Evolutionary conservation across 1,140 invertebrate species (phyloP), one percentile per base, ranked within the genome.

Genomic region (Bombus affinis): DNA sequence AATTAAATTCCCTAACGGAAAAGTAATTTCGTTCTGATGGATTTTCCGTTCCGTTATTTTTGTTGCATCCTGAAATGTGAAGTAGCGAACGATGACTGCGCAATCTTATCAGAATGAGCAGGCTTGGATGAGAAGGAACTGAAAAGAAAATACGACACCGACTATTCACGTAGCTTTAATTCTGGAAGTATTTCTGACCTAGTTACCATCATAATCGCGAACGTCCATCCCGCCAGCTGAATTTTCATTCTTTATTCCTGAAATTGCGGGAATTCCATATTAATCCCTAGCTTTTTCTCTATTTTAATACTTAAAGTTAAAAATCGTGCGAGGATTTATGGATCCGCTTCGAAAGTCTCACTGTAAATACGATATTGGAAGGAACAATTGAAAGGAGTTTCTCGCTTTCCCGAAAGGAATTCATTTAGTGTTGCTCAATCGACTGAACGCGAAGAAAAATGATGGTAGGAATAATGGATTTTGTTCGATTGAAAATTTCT

Each of bases 51-150:
- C 59, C 75, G 37, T 84, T 78, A 70, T 59, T 84, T 84, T 79
- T 71, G 74, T 35, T 76, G 62, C 10, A 53, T 53, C 80, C n/a
- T 12, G 70, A 77, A 83, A 83, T 35, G 73, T 44, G 62, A 77
- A 83, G 59, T 42, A 42, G 62, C 35, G 28, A 71, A 59, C 82
- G 75, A 84, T 84, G 82, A 84, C 75, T 84, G 82, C 28, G 75
- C 75, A 71, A 78, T 79, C 74, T 78, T 84, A 83, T 83, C 81
- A 59, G 82, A 84, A 79, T 37, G 75, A 47, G 76, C 71, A 83
- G 35, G 47, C 44, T n/a, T 32, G 57, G 37, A 18, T 22, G 75
- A 35, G 22, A 35, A 84, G 39, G 82, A 53, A 53, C 15, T n/a
- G 81, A 76, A 83, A 83, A 76, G 53, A 79, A 84, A 84, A 71